Conservation (phyloP, 2,888 invertebrate genomes). For the Argyresthia albistria region DNA sequence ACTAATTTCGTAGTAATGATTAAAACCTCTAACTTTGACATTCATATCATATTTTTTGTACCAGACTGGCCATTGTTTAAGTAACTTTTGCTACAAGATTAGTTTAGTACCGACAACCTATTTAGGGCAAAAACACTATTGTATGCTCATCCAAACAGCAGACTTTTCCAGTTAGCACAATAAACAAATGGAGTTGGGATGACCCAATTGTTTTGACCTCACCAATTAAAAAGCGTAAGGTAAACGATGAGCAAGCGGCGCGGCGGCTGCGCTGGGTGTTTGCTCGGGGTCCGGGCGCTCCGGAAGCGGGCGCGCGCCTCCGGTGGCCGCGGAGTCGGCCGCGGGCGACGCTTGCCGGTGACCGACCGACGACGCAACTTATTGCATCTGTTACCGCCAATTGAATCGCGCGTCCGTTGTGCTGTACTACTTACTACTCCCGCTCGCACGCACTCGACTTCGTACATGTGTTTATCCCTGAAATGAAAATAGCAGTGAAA, state of each 20-base stretch:
- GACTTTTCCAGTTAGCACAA: conserved; percentile 20
- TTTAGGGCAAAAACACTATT: too few relatives aligned
- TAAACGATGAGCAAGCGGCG: conserved; percentile 27
- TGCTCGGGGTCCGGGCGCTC: conserved; percentile 34
- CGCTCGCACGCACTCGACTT: not conserved
- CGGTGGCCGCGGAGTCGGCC: conserved; percentile 26
- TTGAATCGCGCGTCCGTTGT: conserved; percentile 64
- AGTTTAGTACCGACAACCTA: too few relatives aligned
- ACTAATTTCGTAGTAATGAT: too few relatives aligned
- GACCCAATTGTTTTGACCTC: conserved; percentile 68
- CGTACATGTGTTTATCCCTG: not conserved
- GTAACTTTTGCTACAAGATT: too few relatives aligned
- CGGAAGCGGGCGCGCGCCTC: conserved; percentile 38
- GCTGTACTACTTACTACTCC: conserved; percentile 9
- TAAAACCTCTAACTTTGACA: too few relatives aligned
- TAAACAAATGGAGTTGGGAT: conserved; percentile 42
- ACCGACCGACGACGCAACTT: conserved; percentile 28
- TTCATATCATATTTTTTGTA: too few relatives aligned
- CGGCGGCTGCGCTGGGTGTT: conserved; percentile 22
- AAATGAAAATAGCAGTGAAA: conserved; percentile 30
- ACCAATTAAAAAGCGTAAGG: conserved; percentile 68
- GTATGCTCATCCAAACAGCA: not conserved
- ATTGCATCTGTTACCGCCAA: conserved; percentile 49
- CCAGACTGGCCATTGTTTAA: too few relatives aligned
- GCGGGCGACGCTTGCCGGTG: conserved; percentile 36